Base-by-base conservation (phyloP, 2,113 vertebrate genomes). In the Microtus richardsoni region DNA sequence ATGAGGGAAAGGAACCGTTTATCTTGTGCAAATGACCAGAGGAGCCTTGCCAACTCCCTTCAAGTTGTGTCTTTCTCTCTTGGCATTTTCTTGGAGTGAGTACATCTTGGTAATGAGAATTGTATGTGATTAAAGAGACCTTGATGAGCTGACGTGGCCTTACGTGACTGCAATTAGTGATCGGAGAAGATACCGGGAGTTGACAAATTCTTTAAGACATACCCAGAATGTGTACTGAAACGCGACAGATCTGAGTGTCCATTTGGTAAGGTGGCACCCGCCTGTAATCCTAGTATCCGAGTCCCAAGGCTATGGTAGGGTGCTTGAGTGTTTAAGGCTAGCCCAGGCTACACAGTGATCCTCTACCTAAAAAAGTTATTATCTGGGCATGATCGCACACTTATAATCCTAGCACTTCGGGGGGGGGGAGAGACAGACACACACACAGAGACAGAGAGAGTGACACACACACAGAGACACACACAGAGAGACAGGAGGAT, bases 1-100 rank as follows among this genome's bases (percentile, higher is more conserved):
- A 96, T 96, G 96, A 95, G 88, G 88, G 88, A 96, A 96, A 97
- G n/a, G 92, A 88, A 94, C 92, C 4, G 7, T 96, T 97, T 97
- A 92, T 98, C 96, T 97, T 58, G 94, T 96, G 73, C 33, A 96
- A 97, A 96, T 96, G 91, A 93, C 77, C 78, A 52, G 77, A 88
- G 60, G 73, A 95, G 13, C 62, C 82, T 93, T 96, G 95, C 96
- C 96, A 97, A 93, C 94, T 94, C 84, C 87, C 88, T 97, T 96
- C 71, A 96, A 93, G 73, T 91, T 95, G 47, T 96, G 52, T 91
- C 58, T 95, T 96, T 87, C 14, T 91, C 75, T 96, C 93, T 92
- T 96, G 88, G 80, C 85, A 12, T 96, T 96, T 97, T 97, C 91
- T 95, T 97, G 97, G 96, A 93, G 94, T 95, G 80, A 92, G 47